These are phyloP conservation scores for Cygnus buccinator DNA, from an alignment of 2,113 vertebrate species.

Conservation along the genomic window DNA sequence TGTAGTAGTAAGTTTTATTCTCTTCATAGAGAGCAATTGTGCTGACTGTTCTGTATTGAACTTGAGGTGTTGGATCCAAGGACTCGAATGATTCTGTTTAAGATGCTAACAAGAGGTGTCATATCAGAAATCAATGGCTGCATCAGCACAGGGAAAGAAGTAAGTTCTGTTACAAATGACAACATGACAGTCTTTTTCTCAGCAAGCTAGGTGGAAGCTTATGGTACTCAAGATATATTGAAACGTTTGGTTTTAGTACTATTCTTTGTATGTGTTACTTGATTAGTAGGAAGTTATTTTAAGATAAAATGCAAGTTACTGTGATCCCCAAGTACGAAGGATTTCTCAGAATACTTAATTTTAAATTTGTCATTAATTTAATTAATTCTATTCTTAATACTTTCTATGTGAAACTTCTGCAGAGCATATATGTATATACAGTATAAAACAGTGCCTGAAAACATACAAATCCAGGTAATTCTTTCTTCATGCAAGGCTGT, in stretches of 20 bases:
- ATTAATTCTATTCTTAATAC: too few relatives aligned
- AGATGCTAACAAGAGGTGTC: conserved; percentile 91
- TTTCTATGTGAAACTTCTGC: not conserved
- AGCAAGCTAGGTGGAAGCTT: not conserved
- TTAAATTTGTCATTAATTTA: not conserved
- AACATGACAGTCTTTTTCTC: not conserved
- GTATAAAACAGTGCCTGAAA: not conserved
- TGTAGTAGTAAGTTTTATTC: not conserved
- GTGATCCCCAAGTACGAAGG: not conserved
- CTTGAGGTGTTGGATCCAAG: conserved; percentile 91
- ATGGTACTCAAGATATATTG: not conserved
- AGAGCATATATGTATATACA: accelerated
- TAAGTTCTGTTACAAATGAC: conserved; percentile 54
- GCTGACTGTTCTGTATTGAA: not conserved
- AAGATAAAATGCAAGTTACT: not conserved
- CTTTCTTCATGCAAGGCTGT: not conserved
- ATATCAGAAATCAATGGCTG: conserved; percentile 96
- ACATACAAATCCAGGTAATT: not conserved
- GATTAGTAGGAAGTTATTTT: not conserved
- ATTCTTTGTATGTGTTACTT: not conserved
- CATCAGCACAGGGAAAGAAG: conserved; percentile 97
- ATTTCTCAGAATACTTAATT: not conserved
- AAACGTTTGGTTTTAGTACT: not conserved
- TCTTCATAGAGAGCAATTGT: not conserved
- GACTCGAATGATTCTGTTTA: conserved; percentile 97